Evolutionary conservation across 1,140 invertebrate genomes (phyloP), one percentile per base, ranked within the genome.

Genomic region (Drosophila littoralis): DNA sequence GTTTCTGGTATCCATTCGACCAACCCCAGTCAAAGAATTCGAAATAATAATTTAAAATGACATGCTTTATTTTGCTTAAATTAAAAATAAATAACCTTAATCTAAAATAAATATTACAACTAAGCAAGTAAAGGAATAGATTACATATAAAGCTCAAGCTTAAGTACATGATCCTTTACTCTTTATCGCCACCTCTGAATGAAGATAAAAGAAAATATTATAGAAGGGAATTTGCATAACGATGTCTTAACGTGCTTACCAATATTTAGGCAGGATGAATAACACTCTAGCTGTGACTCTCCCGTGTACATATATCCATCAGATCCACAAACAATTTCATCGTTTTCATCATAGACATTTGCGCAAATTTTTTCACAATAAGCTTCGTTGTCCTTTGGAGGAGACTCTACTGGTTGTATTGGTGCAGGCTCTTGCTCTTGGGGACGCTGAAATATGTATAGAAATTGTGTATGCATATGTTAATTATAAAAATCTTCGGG

Each of bases 261-360:
- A 58, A 92, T 92, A 43, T 86, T 88, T 38, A 92, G 61, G 42
- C 91, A 92, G 0, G 90, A 77, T 1, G 91, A 85, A 71, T 92
- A 92, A 28, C 91, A 92, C 59, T 92, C 75, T 33, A 92, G 66
- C 60, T 92, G 91, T 1, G 91, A 61, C 51, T 92, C 91, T 33
- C 91, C 91, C 6, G 91, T 92, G 48, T 92, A 92, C 91, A 92
- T 92, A 32, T 91, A 92, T 42, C 91, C 91, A 73, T 92, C 91
- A 1, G 91, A 92, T 32, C 91, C 91, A 64, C 91, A 92, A 3
- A 92, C 80, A 45, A 92, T 90, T 70, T 91, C 86, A 66, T 92
- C 91, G 46, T 91, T 90, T 9, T 90, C 90, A 72, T 91, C 90
- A 50, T 92, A 88, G 2, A 92, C 84, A 74, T 91, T 92, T 6